Percentiles rank a stretch among this genome's conserved stretches.
These are phyloP conservation scores for Oncorhynchus kisutch DNA, from an alignment of 2,113 vertebrate genomes.

Conservation along the genomic window DNA sequence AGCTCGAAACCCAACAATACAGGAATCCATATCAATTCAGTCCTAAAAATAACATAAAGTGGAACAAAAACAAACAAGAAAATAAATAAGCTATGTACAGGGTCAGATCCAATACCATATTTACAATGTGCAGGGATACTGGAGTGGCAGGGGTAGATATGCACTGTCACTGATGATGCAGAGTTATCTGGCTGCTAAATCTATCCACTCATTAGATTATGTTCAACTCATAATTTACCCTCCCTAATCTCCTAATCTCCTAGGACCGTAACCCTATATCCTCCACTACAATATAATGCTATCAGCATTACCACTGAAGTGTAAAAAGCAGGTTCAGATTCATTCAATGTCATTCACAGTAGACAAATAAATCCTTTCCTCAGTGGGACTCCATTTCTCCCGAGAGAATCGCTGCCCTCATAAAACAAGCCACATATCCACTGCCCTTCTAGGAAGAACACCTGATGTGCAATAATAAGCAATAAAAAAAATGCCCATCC, in stretches of 20 bases:
- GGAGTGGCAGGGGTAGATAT: too few species aligned
- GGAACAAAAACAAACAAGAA: background rate
- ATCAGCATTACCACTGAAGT: background rate
- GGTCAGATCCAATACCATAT: too few species aligned
- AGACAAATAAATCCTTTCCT: background rate
- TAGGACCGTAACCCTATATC: background rate
- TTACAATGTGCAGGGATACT: too few species aligned
- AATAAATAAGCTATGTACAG: too few species aligned
- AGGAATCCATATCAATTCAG: too few species aligned
- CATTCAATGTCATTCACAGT: background rate
- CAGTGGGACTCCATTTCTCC: background rate
- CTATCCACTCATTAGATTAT: conserved; percentile 1
- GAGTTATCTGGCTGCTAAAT: background rate
- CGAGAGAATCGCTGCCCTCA: background rate
- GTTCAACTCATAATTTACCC: background rate
- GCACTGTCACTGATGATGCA: background rate
- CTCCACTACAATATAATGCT: background rate
- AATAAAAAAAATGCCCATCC: background rate
- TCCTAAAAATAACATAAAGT: too few species aligned
- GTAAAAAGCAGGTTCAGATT: background rate
- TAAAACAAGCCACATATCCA: background rate
- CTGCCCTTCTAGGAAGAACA: conserved; percentile 24
- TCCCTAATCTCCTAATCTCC: background rate
- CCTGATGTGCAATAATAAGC: conserved; percentile 22
- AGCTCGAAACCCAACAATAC: too few species aligned